A percentile compares a stretch with the other conserved stretches of the same genome.
These are phyloP conservation scores for Psittacula cyanocephala DNA, from an alignment of 2,113 vertebrate species.

Conservation along the genomic window DNA sequence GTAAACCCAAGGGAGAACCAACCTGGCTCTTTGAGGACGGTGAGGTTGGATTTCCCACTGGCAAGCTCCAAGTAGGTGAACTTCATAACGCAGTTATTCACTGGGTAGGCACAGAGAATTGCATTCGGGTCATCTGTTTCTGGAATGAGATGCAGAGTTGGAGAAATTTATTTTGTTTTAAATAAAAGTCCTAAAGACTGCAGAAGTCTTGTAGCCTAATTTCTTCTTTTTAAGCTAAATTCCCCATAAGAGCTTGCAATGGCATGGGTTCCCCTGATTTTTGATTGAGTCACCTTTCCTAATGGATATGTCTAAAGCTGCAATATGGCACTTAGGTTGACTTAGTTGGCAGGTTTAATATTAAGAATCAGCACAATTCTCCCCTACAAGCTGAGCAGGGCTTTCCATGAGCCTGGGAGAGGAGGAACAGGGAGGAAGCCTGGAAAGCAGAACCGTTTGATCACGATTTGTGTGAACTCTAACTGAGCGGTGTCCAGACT, in stretches of 20 bases:
- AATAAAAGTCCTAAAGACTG: neutral
- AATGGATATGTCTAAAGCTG: neutral
- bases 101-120: constrained; percentile 88
- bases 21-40: constrained; percentile 92
- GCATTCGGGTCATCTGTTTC: constrained; percentile 81
- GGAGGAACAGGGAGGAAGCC: neutral
- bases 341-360: neutral
- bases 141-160: constrained; percentile 45
- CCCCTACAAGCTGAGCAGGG: neutral
- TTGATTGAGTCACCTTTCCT: neutral
- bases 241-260: neutral
- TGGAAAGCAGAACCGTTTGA: neutral
- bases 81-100: constrained; percentile 94
- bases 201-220: neutral
- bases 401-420: neutral
- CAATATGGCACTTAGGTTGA: neutral
- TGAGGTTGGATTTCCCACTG: constrained; percentile 88
- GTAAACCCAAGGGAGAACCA: neutral
- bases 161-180: constrained; percentile 30
- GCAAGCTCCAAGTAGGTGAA: constrained; percentile 92
- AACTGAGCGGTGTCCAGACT: neutral
- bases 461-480: neutral
- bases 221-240: neutral
- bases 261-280: neutral
- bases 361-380: neutral